Evolutionary conservation across 2,113 vertebrate species (phyloP).

Genomic region (Forbesichthys agassizii): DNA sequence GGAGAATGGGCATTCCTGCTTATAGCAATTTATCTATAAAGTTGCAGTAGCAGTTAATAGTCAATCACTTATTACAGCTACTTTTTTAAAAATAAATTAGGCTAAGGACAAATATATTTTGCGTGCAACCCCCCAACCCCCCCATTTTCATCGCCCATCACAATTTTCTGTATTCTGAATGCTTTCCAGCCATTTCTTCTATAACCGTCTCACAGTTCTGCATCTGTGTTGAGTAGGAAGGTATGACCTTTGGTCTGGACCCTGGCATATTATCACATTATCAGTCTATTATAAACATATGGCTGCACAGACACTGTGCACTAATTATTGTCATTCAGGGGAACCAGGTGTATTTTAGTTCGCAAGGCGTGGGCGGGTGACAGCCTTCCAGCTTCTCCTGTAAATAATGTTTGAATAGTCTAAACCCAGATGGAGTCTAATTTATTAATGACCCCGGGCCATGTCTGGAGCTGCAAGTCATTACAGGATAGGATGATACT

Average conservation of each 20-base stretch:
- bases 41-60: too few species aligned
- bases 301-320: conserved; percentile 13
- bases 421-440: conserved; percentile 4
- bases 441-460: conserved; percentile 19
- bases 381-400: neutral
- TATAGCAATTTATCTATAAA: too few species aligned
- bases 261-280: conserved; percentile 24
- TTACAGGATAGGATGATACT: too few species aligned
- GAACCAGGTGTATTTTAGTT: conserved; percentile 14
- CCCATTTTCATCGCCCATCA: too few species aligned
- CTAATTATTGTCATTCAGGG: conserved; percentile 26
- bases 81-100: too few species aligned
- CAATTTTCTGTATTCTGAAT: too few species aligned
- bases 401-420: neutral
- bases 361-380: conserved; percentile 2
- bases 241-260: neutral
- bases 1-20: too few species aligned
- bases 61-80: too few species aligned
- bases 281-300: conserved; percentile 50
- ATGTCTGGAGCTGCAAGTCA: neutral
- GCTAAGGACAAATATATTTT: too few species aligned
- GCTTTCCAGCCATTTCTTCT: neutral
- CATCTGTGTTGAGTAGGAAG: conserved; percentile 5
- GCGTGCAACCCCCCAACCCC: too few species aligned
- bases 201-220: too few species aligned